Conservation (phyloP, 1,140 invertebrate genomes). For the Episyrphus balteatus region DNA sequence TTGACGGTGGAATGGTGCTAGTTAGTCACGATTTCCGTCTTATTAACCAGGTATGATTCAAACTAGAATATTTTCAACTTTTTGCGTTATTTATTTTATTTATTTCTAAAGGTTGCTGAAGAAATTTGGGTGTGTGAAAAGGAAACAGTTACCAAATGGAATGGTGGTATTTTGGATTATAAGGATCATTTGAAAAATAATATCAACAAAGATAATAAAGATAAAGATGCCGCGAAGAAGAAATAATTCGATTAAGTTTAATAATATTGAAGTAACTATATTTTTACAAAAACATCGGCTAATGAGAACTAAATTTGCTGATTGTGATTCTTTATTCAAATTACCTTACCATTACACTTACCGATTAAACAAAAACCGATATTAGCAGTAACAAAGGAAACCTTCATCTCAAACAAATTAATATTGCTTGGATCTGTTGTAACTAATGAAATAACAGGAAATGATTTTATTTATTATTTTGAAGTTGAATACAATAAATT, state of each 20-base stretch:
- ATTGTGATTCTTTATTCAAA: too few relatives aligned
- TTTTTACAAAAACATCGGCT: too few relatives aligned
- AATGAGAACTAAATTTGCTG: too few relatives aligned
- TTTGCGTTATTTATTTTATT: slow-evolving; percentile 2
- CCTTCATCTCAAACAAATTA: too few relatives aligned
- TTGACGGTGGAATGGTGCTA: slow-evolving; percentile 94
- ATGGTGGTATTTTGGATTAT: slow-evolving; percentile 89
- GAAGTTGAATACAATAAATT: too few relatives aligned
- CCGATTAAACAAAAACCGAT: too few relatives aligned
- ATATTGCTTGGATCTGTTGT: too few relatives aligned
- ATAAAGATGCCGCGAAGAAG: slow-evolving; percentile 14
- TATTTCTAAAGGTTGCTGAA: slow-evolving; percentile 95
- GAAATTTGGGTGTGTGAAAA: slow-evolving; percentile 99
- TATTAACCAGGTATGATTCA: slow-evolving; percentile 80
- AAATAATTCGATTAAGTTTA: slow-evolving; percentile 7
- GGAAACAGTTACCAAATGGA: slow-evolving; percentile 91
- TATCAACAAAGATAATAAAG: slow-evolving; percentile 29
- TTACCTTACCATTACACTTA: too few relatives aligned
- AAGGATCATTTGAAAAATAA: slow-evolving; percentile 79
- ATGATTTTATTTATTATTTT: too few relatives aligned
- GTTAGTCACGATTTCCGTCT: slow-evolving; percentile 96
- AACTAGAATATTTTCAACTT: neutral
- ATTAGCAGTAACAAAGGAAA: too few relatives aligned
- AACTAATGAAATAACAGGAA: too few relatives aligned
- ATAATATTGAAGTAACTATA: too few relatives aligned